Conservation (phyloP, 2,113 vertebrate genomes). For the Brachirus orientalis region DNA sequence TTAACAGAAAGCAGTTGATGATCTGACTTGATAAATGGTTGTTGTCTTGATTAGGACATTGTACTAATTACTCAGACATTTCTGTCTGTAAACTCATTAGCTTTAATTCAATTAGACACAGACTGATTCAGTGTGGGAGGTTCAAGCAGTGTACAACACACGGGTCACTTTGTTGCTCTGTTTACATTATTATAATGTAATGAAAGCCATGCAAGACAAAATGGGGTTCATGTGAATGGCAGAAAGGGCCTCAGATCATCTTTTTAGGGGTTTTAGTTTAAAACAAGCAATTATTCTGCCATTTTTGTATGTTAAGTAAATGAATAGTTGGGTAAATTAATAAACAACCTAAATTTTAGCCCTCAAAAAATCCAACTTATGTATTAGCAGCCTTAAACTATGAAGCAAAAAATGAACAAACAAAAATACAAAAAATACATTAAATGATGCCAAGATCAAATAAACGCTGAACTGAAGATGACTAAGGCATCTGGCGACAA, state of each 20-base stretch:
- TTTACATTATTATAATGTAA: not conserved
- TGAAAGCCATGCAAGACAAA: not conserved
- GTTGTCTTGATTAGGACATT: slow-evolving; percentile 49
- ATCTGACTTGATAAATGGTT: slow-evolving; percentile 38
- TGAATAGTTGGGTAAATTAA: too few species aligned
- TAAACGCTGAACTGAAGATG: not conserved
- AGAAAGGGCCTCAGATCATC: not conserved
- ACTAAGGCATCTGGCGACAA: not conserved
- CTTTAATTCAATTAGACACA: slow-evolving; percentile 72
- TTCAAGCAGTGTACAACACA: not conserved
- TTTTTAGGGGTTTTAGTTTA: not conserved
- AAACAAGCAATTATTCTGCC: not conserved
- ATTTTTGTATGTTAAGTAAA: not conserved
- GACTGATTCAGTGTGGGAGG: slow-evolving; percentile 27
- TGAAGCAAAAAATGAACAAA: not conserved
- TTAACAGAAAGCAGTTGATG: slow-evolving; percentile 17
- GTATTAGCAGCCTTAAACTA: slow-evolving; percentile 13
- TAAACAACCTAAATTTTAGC: slow-evolving; percentile 9
- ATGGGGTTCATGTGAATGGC: not conserved
- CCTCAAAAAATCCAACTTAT: not conserved
- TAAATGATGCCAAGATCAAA: not conserved
- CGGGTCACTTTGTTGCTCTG: not conserved
- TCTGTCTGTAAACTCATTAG: slow-evolving; percentile 72
- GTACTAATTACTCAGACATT: slow-evolving; percentile 67
- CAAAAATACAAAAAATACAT: not conserved